Evolutionary conservation across 2,113 vertebrate species (phyloP), one percentile per base, ranked within the genome.

Genomic region (Ptilonorhynchus violaceus): DNA sequence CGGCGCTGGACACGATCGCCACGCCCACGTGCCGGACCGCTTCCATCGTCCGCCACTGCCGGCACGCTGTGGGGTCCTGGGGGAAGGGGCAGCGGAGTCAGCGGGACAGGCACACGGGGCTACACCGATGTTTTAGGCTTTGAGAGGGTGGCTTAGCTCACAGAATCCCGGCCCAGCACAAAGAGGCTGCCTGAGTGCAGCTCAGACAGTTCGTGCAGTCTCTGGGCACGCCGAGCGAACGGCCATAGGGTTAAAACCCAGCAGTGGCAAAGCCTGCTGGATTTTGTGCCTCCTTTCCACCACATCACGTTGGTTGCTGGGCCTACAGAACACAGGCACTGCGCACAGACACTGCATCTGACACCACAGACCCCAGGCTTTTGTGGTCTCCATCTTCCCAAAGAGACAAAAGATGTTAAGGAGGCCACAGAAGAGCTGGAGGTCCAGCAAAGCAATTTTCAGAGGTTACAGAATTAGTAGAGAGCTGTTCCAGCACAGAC

Each of bases 1-100:
- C 94, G 0, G 99, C 99, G 0, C 99, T 99, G 19, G 99, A 99
- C 63, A 99, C 99, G 20, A 99, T 99, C 6, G 99, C 99, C 80
- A 99, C 99, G 0, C 99, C 99, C 76, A 99, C 99, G 3, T 99
- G 99, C 64, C 99, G 98, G 44, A 99, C 98, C 0, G 99, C 99
- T 80, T 99, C 98, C 44, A 99, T 77, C 0, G 99, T 99, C 94
- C 99, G 97, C 96, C 98, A 98, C 97, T 98, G 99, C 44, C 99
- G 98, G 94, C 98, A 98, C 0, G 97, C 96, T 1, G 59, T n/a
- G 31, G 97, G 95, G 23, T 99, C 99, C 99, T 99, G 98, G 0
- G 8, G 79, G 33, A 2, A 35, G 56, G 88, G 56, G 63, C 41
- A 69, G 63, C 30, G 10, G 2, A 0, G 35, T 83, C 1, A 83